phyloP scores from a whole-genome alignment of 2,113 vertebrate species.

The Elaphurus davidianus region DNA sequence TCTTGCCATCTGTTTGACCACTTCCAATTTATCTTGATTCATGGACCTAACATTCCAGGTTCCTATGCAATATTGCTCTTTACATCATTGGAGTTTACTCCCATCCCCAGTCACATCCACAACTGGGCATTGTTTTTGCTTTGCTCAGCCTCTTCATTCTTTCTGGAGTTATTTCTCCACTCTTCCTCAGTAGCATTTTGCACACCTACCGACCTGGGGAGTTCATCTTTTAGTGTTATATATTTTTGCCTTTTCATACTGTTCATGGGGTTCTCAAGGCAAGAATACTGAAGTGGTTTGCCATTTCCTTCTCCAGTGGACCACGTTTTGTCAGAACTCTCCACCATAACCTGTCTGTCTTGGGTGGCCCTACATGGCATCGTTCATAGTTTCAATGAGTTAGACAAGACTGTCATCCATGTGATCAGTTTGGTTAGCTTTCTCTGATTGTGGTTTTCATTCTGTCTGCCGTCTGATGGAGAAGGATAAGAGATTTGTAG shows the following conservation, averaged over 20 bases:
- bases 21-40: not conserved
- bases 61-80: not conserved
- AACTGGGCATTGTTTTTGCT: not conserved
- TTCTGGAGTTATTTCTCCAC: not conserved
- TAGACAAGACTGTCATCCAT: not conserved
- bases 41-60: not conserved
- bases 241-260: not conserved
- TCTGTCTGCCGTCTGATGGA: not conserved
- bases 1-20: not conserved
- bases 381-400: not conserved
- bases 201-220: not conserved
- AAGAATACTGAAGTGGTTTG: not conserved
- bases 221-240: not conserved
- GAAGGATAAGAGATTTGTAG: not conserved
- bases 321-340: not conserved
- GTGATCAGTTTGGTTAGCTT: not conserved
- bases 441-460: not conserved
- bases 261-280: not conserved
- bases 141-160: not conserved
- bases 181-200: not conserved
- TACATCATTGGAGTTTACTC: not conserved
- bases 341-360: not conserved
- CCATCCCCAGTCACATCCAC: not conserved
- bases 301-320: not conserved
- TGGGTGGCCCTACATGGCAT: not conserved